Percentiles rank a stretch among this genome's conserved stretches.
Evolutionary conservation across 2,113 vertebrate species (phyloP).

Genomic region (Rhinolophus ferrumequinum): DNA sequence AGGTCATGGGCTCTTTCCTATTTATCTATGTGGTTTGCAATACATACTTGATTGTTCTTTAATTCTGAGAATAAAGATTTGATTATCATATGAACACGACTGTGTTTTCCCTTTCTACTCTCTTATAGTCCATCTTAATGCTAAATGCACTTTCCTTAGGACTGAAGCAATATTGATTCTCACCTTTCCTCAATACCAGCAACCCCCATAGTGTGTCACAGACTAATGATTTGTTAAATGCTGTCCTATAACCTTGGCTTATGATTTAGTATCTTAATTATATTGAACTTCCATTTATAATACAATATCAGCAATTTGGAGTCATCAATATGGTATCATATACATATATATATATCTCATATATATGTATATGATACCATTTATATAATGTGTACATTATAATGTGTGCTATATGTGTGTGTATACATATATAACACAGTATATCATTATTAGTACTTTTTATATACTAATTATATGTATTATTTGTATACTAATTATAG

Average conservation of each 20-base stretch:
- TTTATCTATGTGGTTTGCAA: neutral
- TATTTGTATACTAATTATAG: neutral
- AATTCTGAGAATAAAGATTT: neutral
- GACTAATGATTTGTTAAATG: neutral
- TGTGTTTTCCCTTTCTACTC: neutral
- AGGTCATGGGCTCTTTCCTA: neutral
- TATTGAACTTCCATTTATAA: neutral
- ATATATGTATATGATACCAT: neutral
- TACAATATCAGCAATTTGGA: neutral
- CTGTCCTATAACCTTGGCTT: neutral
- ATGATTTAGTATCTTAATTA: neutral
- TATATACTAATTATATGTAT: neutral
- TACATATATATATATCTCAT: neutral
- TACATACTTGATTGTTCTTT: neutral
- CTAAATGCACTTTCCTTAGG: neutral
- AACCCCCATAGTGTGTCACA: neutral
- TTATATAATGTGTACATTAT: neutral
- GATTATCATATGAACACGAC: neutral
- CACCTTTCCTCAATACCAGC: neutral
- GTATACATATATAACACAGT: neutral
- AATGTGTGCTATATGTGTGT: neutral
- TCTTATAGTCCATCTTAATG: neutral
- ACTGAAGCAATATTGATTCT: neutral
- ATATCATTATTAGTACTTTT: neutral
- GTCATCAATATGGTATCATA: neutral